Evolutionary conservation across 2,113 vertebrate genomes (phyloP).

Genomic region (Ascaphus truei): DNA sequence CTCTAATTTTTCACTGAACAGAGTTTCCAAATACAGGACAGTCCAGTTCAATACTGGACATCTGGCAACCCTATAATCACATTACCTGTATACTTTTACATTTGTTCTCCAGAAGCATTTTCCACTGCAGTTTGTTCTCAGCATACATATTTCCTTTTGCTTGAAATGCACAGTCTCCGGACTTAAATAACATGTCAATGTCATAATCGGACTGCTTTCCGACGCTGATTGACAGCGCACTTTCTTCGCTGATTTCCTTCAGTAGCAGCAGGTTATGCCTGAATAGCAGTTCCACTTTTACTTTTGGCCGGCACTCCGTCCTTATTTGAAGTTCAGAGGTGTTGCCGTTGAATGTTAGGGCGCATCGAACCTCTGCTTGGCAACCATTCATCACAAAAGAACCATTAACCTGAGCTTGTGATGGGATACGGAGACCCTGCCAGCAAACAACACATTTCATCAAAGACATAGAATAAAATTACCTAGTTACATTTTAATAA

Average conservation of each 20-base stretch:
- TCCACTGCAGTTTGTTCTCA: conserved; percentile 58
- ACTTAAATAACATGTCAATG: conserved; percentile 43
- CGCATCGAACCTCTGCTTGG: conserved; percentile 40
- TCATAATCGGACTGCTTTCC: conserved; percentile 41
- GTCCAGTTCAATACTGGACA: no score
- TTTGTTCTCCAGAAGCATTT: conserved; percentile 61
- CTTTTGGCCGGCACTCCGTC: conserved; percentile 46
- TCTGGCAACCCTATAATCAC: no score
- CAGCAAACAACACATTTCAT: background rate
- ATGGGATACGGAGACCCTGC: conserved; percentile 43
- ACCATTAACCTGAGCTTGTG: conserved; percentile 54
- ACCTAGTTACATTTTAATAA: no score
- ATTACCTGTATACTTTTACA: conserved; percentile 64
- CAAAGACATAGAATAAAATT: no score
- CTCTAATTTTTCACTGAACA: no score
- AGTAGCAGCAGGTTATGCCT: conserved; percentile 53
- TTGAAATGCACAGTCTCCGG: conserved; percentile 53
- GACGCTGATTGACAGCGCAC: conserved; percentile 49
- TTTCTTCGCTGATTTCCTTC: conserved; percentile 47
- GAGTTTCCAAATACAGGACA: no score
- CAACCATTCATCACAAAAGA: conserved; percentile 53
- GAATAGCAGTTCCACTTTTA: conserved; percentile 53
- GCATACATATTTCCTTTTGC: conserved; percentile 51
- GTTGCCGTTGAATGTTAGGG: conserved; percentile 43
- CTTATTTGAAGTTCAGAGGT: conserved; percentile 50